phyloP scores from a whole-genome alignment of 2,888 invertebrate genomes.

The Germaria angustata region DNA sequence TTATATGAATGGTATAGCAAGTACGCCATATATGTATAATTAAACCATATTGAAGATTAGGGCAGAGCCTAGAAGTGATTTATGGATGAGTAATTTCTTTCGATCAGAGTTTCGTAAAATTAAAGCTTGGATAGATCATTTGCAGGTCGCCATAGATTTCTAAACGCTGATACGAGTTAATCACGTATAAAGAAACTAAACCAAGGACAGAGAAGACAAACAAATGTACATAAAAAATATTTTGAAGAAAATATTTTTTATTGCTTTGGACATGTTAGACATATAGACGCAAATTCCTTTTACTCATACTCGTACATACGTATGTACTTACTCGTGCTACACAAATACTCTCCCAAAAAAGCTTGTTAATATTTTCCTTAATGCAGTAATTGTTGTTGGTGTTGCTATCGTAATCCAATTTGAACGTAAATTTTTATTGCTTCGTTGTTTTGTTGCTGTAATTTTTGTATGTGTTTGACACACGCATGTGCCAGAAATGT shows the following conservation, averaged over 20 bases:
- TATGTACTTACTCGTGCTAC: not conserved
- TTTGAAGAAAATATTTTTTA: not conserved
- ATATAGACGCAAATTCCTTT: not conserved
- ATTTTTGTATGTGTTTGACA: conserved; percentile 8
- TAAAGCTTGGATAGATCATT: too few species aligned
- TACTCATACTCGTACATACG: not conserved
- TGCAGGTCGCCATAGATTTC: too few species aligned
- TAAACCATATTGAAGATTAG: too few species aligned
- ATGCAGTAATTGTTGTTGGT: not conserved
- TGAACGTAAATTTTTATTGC: conserved; percentile 32
- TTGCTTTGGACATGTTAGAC: not conserved
- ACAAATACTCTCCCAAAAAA: not conserved
- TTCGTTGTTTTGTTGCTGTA: not conserved
- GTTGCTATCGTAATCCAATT: conserved; percentile 47
- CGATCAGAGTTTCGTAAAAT: too few species aligned
- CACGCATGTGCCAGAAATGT: conserved; percentile 64
- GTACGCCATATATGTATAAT: too few species aligned
- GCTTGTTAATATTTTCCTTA: conserved; percentile 23
- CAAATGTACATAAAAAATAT: not conserved
- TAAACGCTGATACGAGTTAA: too few species aligned
- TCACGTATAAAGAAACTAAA: too few species aligned
- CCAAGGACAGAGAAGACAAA: not conserved
- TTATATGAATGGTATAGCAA: too few species aligned
- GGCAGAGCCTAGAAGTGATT: too few species aligned
- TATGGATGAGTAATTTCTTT: too few species aligned